Base-by-base conservation (phyloP, 2,888 invertebrate genomes). In the Hirtodrosophila histrioides region DNA sequence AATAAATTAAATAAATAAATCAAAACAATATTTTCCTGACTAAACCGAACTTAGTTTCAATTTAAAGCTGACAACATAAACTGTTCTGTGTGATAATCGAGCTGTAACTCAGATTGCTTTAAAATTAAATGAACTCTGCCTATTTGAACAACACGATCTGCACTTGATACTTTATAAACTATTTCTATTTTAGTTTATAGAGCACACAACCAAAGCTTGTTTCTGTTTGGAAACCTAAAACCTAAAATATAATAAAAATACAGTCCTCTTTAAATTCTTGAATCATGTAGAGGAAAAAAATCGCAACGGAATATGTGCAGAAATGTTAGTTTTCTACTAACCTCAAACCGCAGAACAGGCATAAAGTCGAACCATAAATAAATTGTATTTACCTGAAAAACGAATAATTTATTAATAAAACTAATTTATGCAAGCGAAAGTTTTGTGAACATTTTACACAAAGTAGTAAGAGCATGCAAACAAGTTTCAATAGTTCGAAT, bases 331-430 rank as follows among this genome's bases (percentile, higher is more conserved):
- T 45, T 23, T 40, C 11, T 11, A 17, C 10, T 41, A 10, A n/a
- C 8, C 17, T 11, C 12, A 2, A 23, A 29, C 7, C 31, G 7
- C 24, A 37, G 8, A 3, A 33, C 37, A 23, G n/a, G 36, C 43
- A 23, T 36, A 51, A 37, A 48, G 23, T 37, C 41, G 17, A 54
- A 61, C 39, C 27, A 36, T 48, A 65, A 40, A 55, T 53, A 41
- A 39, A 67, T 61, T 41, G 53, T 23, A 37, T 66, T 71, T 45
- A 41, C 10, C 40, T 29, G 10, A 4, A 62, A 63, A 45, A 43
- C 37, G 51, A 50, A 66, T 68, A 68, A 70, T 70, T 74, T 58
- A 78, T 63, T 49, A 67, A 76, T 57, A 56, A 54, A 75, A 69
- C 58, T 55, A 67, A 57, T 69, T 60, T 61, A 53, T 63, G 63